These are phyloP conservation scores for Turritopsis dohrnii DNA, from an alignment of 30 jellyfish, hydroid and myxozoan genomes.

Conservation along the genomic window DNA sequence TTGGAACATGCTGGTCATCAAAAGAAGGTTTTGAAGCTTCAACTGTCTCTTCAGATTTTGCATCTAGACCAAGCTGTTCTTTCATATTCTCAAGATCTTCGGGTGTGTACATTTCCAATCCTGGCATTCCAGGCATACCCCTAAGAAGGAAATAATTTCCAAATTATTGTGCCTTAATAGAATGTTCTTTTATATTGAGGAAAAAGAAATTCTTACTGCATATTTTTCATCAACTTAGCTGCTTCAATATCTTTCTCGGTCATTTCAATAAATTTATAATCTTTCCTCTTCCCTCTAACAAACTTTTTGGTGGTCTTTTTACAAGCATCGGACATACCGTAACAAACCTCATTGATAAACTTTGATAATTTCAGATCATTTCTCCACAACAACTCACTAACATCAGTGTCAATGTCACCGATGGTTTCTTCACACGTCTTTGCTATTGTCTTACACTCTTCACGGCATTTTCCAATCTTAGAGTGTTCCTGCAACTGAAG, in stretches of 20 bases:
- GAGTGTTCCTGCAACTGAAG: conserved; percentile 49
- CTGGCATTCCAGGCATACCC: conserved; percentile 95
- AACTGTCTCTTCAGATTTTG: background rate
- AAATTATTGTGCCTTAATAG: too few relatives aligned
- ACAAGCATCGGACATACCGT: conserved; percentile 59
- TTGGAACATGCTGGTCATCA: background rate
- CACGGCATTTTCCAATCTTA: conserved; percentile 55
- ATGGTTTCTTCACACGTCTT: conserved; percentile 83
- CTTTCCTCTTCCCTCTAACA: conserved; percentile 54
- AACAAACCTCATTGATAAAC: conserved; percentile 63
- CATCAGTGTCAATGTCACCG: conserved; percentile 88
- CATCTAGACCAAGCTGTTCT: conserved; percentile 37
- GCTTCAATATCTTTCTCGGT: conserved; percentile 79
- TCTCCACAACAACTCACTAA: conserved; percentile 87
- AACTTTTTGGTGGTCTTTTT: conserved; percentile 37
- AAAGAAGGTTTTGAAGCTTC: background rate
- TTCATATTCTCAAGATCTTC: conserved; percentile 76
- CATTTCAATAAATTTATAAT: conserved; percentile 59
- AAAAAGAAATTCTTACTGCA: conserved; percentile 51
- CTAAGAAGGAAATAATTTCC: conserved; percentile 7
- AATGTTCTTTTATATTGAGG: background rate
- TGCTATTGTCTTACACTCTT: conserved; percentile 83
- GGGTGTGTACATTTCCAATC: conserved; percentile 78
- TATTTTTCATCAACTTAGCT: conserved; percentile 61
- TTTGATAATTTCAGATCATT: conserved; percentile 43